Conservation (phyloP, 2,113 vertebrate genomes). For the Anhinga rufa region DNA sequence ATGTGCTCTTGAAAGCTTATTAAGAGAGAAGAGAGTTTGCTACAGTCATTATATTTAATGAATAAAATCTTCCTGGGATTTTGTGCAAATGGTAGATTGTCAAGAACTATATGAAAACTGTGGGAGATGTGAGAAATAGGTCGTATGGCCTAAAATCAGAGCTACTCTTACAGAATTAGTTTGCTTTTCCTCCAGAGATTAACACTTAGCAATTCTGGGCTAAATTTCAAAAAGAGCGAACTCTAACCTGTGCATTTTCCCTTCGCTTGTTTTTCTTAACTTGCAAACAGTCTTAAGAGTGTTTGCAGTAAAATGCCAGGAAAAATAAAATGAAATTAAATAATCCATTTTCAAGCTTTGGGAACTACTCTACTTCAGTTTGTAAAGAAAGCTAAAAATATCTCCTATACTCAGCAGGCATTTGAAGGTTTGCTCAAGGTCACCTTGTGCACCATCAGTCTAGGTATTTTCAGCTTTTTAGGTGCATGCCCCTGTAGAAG, state of each 20-base stretch:
- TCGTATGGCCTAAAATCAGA: conserved; percentile 9
- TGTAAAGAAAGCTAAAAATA: conserved; percentile 34
- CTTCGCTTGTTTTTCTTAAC: conserved; percentile 49
- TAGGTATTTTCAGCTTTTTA: background rate
- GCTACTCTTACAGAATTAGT: conserved; percentile 45
- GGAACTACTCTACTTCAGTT: background rate
- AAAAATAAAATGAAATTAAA: conserved; percentile 49
- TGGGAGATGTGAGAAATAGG: conserved; percentile 18
- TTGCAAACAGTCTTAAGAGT: conserved; percentile 31
- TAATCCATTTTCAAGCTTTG: conserved; percentile 29
- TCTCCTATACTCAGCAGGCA: background rate
- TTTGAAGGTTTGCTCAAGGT: background rate
- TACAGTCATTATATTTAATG: background rate
- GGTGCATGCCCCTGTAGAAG: background rate
- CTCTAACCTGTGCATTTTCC: conserved; percentile 43
- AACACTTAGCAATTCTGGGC: conserved; percentile 63
- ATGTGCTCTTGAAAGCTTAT: background rate
- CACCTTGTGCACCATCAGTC: background rate
- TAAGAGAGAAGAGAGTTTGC: background rate
- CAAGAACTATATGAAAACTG: background rate
- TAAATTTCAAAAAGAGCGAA: conserved; percentile 43
- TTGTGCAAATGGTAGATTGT: background rate
- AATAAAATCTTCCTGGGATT: conserved; percentile 22
- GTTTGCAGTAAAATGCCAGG: conserved; percentile 35
- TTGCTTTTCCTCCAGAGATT: conserved; percentile 65